phyloP scores from a whole-genome alignment of 1,140 invertebrate species.

The Drosophila guanche region DNA sequence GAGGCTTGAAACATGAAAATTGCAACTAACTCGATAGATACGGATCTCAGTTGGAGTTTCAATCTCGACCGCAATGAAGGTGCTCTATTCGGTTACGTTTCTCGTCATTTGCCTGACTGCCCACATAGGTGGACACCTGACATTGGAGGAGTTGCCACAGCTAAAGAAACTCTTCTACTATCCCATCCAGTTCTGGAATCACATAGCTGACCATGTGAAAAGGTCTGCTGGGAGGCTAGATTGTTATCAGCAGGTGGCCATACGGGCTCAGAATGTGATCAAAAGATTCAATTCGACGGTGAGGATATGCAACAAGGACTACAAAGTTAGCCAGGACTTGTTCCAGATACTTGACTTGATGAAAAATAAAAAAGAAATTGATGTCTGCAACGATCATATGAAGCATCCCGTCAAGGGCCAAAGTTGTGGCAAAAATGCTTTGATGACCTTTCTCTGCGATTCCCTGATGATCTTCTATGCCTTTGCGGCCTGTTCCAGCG shows the following conservation, averaged over 20 bases:
- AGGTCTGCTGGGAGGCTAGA: no score
- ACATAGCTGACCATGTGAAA: background rate
- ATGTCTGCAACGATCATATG: background rate
- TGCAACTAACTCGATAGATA: background rate
- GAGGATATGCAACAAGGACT: background rate
- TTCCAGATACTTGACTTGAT: background rate
- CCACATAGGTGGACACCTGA: background rate
- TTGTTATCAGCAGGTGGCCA: no score
- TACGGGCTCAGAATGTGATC: background rate
- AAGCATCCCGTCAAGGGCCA: background rate
- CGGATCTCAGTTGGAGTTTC: background rate
- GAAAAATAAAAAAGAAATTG: background rate
- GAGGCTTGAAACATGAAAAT: slow-evolving; percentile 28
- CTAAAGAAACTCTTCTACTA: background rate
- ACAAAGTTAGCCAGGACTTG: background rate
- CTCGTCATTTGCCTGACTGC: background rate
- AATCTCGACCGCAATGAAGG: background rate
- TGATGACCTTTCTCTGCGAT: background rate
- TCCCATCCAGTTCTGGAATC: background rate
- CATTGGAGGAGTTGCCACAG: background rate
- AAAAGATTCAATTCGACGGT: background rate
- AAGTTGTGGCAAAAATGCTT: background rate
- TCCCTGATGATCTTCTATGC: no score
- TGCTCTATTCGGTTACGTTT: background rate
- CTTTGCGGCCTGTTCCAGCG: background rate